Evolutionary conservation across 2,113 vertebrate species (phyloP).

Genomic region (Carlito syrichta): DNA sequence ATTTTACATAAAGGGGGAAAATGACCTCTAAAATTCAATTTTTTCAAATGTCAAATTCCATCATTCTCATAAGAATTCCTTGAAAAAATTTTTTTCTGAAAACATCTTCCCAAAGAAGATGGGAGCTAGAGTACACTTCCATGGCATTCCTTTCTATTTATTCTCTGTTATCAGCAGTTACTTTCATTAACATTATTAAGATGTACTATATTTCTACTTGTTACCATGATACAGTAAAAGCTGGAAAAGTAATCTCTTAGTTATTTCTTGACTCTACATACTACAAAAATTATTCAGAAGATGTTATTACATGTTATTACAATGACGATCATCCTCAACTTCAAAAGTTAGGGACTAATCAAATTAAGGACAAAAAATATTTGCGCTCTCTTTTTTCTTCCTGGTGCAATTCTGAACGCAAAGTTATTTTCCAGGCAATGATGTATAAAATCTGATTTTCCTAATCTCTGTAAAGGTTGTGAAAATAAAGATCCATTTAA

Average conservation of each 20-base stretch:
- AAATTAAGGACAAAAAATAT: conserved; percentile 50
- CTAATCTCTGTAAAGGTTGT: conserved; percentile 50
- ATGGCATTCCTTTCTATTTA: neutral
- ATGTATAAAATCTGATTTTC: conserved; percentile 67
- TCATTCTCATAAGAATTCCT: neutral
- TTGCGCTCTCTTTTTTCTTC: too few relatives aligned
- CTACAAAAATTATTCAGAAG: conserved; percentile 51
- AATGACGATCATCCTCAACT: conserved; percentile 68
- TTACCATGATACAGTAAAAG: neutral
- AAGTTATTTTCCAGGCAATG: conserved; percentile 77
- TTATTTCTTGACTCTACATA: conserved; percentile 39
- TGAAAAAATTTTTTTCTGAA: neutral
- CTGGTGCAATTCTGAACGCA: conserved; percentile 61
- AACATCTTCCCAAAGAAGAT: neutral
- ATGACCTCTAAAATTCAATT: neutral
- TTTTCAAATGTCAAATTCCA: neutral
- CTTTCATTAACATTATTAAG: neutral
- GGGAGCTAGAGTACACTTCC: neutral
- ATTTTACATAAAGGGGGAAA: neutral
- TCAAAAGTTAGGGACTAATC: conserved; percentile 60
- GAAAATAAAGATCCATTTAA: conserved; percentile 70
- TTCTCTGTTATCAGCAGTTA: neutral
- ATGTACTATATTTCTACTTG: conserved; percentile 31
- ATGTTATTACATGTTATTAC: conserved; percentile 45
- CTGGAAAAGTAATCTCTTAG: conserved; percentile 4